Percentiles rank a stretch among this genome's conserved stretches.
These are phyloP conservation scores for Deilephila elpenor DNA, from an alignment of 2,888 invertebrate genomes.

Conservation along the genomic window DNA sequence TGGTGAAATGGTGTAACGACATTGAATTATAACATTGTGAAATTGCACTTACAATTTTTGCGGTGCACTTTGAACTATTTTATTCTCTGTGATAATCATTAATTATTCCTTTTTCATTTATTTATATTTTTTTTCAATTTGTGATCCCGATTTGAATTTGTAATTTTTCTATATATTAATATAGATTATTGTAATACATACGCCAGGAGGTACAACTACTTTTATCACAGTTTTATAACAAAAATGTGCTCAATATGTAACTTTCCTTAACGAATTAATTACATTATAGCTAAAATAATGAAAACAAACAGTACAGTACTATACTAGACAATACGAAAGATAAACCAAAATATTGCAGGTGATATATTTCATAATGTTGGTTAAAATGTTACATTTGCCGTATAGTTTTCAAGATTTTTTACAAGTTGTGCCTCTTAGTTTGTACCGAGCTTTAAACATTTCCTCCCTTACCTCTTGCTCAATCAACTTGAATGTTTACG, in stretches of 20 bases:
- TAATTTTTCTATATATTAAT: not conserved
- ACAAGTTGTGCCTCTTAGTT: not conserved
- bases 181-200: not conserved
- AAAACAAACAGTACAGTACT: not conserved
- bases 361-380: not conserved
- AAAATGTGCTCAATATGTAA: not conserved
- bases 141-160: slow-evolving; percentile 8
- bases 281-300: not conserved
- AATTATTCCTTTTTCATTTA: slow-evolving; percentile 51
- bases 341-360: not conserved
- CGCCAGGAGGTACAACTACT: slow-evolving; percentile 1
- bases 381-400: not conserved
- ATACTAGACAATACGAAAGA: not conserved
- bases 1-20: slow-evolving; percentile 52
- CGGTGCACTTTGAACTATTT: slow-evolving; percentile 62
- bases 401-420: too few species aligned
- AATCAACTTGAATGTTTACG: slow-evolving; percentile 44
- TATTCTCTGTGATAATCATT: slow-evolving; percentile 69
- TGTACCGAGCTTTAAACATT: slow-evolving; percentile 34
- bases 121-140: slow-evolving; percentile 45
- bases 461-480: slow-evolving; percentile 54
- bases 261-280: not conserved
- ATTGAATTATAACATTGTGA: slow-evolving; percentile 31
- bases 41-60: slow-evolving; percentile 56
- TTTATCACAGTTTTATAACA: not conserved